Conservation (phyloP, 2,797 vertebrate genomes). For the Onychomys leucogaster region DNA sequence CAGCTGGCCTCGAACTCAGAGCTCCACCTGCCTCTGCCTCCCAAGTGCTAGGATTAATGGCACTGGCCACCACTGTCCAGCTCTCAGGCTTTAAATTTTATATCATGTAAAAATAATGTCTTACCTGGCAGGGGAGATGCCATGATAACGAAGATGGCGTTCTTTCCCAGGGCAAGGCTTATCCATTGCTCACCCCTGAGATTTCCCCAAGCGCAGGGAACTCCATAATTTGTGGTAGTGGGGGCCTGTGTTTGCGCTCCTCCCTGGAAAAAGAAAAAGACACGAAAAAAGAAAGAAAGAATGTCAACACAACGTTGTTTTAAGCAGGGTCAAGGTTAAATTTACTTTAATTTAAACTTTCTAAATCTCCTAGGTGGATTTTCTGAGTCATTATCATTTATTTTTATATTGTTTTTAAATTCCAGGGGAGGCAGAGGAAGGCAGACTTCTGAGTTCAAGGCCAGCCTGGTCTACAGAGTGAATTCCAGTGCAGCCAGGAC, state of each 20-base stretch:
- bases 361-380: neutral
- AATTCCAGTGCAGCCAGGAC: neutral
- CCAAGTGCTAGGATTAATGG: neutral
- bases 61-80: too few relatives aligned
- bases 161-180: too few relatives aligned
- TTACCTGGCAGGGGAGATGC: too few relatives aligned
- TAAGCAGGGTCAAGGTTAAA: neutral
- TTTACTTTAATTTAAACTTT: neutral
- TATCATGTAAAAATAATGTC: constrained; percentile 9
- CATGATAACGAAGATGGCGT: too few relatives aligned
- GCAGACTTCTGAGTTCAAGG: neutral
- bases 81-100: constrained; percentile 31
- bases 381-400: neutral
- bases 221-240: too few relatives aligned
- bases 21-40: neutral
- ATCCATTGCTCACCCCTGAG: too few relatives aligned
- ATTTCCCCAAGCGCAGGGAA: too few relatives aligned
- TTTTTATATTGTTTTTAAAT: neutral
- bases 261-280: neutral
- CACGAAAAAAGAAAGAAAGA: neutral
- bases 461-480: neutral
- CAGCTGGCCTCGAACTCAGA: neutral
- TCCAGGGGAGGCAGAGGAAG: neutral
- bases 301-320: constrained; percentile 6
- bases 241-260: too few relatives aligned